Base-by-base conservation (phyloP, 2,113 vertebrate species). In the Megaceryle maxima region DNA sequence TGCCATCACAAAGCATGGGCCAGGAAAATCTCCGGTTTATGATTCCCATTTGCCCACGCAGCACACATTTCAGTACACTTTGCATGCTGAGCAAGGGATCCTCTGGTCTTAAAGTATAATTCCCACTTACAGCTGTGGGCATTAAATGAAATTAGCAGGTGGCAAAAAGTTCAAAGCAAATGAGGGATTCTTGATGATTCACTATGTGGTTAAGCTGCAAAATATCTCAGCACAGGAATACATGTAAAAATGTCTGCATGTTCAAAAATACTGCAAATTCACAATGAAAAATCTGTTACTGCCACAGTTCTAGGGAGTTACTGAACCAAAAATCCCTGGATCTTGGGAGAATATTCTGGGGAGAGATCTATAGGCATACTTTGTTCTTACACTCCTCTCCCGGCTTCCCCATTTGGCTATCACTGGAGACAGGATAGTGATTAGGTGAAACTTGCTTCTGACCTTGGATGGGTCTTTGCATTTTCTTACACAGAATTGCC, bases 91-190 rank as follows among this genome's bases (percentile, higher is more conserved):
- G 59, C 46, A 59, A 80, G 43, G 53, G 16, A 86, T 51, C 76
- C 28, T 69, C 76, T 57, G 35, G 64, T 83, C 46, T 94, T 91
- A 57, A 88, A 94, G 60, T 35, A 11, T 19, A 70, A 78, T 60
- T 88, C 35, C 46, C 44, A 89, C 37, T 70, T 70, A 33, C 0
- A 75, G 56, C 62, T 73, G 44, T 68, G 44, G 57, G 37, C 44
- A 89, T 89, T 92, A 76, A 67, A 82, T 44, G 26, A 82, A 95
- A 91, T 95, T 75, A 91, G 60, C 51, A 88, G 72, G 83, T 78
- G 69, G 69, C 22, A 72, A 77, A n/a, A 82, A 94, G 16, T 82
- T 96, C 60, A 96, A 89, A 75, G 77, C 33, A 82, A 87, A 84
- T 3, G 2, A 83, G 44, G 81, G 51, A 75, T 64, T 87, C 56